Conservation (phyloP, 2,888 invertebrate genomes). For the Limnephilus lunatus region DNA sequence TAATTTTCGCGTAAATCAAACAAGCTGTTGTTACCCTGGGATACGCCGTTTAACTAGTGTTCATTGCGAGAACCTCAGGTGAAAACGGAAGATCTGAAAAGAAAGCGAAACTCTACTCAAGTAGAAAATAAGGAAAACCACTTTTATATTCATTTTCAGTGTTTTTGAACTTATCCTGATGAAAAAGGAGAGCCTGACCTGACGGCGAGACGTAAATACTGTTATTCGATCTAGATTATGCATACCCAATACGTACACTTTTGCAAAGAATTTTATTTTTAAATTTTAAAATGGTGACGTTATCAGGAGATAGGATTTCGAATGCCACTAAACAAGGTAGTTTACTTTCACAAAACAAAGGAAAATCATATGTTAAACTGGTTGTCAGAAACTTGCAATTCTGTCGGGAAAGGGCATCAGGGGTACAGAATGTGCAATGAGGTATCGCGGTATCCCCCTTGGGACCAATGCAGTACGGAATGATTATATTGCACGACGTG, state of each 20-base stretch:
- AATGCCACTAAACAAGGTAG: not conserved
- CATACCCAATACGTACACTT: not conserved
- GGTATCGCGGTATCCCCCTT: not conserved
- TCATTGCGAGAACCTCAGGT: not conserved
- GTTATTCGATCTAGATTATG: slow-evolving; percentile 17
- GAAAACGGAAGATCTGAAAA: not conserved
- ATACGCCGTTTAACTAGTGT: not conserved
- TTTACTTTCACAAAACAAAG: not conserved
- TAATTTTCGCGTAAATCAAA: not conserved
- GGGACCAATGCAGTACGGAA: not conserved
- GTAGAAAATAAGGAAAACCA: not conserved
- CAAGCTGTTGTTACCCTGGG: not conserved
- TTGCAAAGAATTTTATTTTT: slow-evolving; percentile 17
- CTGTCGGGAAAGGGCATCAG: not conserved
- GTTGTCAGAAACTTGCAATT: not conserved
- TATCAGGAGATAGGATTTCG: not conserved
- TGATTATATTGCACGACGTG: not conserved
- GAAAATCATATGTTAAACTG: not conserved
- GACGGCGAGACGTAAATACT: not conserved
- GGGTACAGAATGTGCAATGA: not conserved
- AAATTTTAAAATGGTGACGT: not conserved
- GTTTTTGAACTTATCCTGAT: not conserved
- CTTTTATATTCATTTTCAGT: not conserved
- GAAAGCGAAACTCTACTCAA: not conserved
- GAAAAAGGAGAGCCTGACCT: not conserved